phyloP scores from a whole-genome alignment of 2,113 vertebrate genomes.

The Thinocorus orbignyianus region DNA sequence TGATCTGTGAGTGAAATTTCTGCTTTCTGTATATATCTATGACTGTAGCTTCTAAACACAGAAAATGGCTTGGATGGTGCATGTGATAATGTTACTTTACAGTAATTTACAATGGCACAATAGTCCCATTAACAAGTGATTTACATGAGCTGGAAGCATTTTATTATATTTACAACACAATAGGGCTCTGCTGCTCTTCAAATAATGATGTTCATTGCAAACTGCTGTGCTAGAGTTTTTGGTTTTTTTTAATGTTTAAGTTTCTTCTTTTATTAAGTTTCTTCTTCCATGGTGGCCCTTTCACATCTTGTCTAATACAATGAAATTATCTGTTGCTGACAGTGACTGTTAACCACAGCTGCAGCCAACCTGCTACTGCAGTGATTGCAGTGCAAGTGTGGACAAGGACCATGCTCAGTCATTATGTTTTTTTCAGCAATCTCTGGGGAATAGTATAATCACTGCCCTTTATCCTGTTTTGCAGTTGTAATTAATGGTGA shows the following conservation, averaged over 20 bases:
- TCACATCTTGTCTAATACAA: background rate
- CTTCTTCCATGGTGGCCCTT: background rate
- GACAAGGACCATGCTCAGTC: background rate
- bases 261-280: constrained; percentile 16
- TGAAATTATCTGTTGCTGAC: background rate
- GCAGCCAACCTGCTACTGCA: background rate
- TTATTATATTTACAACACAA: constrained; percentile 51
- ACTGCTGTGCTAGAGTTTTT: background rate
- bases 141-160: constrained; percentile 41
- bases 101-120: constrained; percentile 36
- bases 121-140: constrained; percentile 42
- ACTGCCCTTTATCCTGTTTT: background rate
- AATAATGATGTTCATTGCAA: background rate
- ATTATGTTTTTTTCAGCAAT: background rate
- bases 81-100: constrained; percentile 23
- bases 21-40: background rate
- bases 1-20: constrained; percentile 6
- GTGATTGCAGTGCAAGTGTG: background rate
- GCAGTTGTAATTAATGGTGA: background rate
- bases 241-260: background rate
- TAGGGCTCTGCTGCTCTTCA: constrained; percentile 10
- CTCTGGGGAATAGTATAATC: background rate
- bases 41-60: background rate
- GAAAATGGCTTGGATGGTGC: constrained; percentile 46
- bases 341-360: background rate